Percentiles rank a stretch among this genome's conserved stretches.
Conservation (phyloP, 2,888 invertebrate species). For the Sialis lutaria region DNA sequence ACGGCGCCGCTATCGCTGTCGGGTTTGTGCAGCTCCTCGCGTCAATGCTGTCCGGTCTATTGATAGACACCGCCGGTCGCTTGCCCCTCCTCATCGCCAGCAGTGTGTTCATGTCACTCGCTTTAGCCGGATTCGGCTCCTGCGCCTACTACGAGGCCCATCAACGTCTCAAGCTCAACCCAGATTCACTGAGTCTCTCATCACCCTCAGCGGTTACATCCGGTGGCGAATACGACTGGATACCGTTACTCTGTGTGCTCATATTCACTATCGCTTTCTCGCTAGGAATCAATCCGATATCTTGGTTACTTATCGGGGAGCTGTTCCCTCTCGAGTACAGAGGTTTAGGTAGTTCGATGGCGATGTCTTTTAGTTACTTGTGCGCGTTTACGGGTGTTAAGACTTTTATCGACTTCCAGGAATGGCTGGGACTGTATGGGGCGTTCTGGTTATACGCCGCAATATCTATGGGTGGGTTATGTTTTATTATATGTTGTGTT, state of each 20-base stretch:
- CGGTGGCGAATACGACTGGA: conserved; percentile 44
- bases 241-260: conserved; percentile 64
- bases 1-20: conserved; percentile 69
- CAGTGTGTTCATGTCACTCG: conserved; percentile 69
- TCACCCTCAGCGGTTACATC: conserved; percentile 6
- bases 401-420: conserved; percentile 68
- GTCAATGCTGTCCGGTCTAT: conserved; percentile 59
- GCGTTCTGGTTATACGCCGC: conserved; percentile 81
- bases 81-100: conserved; percentile 69
- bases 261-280: conserved; percentile 75
- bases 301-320: conserved; percentile 70
- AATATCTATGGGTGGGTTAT: conserved; percentile 61
- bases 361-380: conserved; percentile 71
- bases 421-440: conserved; percentile 57
- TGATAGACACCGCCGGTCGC: conserved; percentile 76
- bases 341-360: conserved; percentile 75
- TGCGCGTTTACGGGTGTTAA: conserved; percentile 77
- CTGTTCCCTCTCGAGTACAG: conserved; percentile 67
- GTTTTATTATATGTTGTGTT: conserved; percentile 72
- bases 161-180: conserved; percentile 20
- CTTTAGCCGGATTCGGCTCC: conserved; percentile 70
- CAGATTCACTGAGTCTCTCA: conserved; percentile 5
- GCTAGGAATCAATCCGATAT: conserved; percentile 76
- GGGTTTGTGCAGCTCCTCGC: conserved; percentile 74
- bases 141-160: conserved; percentile 59